Evolutionary conservation across 2,888 invertebrate species (phyloP).

Genomic region (Tubulanus polymorphus): DNA sequence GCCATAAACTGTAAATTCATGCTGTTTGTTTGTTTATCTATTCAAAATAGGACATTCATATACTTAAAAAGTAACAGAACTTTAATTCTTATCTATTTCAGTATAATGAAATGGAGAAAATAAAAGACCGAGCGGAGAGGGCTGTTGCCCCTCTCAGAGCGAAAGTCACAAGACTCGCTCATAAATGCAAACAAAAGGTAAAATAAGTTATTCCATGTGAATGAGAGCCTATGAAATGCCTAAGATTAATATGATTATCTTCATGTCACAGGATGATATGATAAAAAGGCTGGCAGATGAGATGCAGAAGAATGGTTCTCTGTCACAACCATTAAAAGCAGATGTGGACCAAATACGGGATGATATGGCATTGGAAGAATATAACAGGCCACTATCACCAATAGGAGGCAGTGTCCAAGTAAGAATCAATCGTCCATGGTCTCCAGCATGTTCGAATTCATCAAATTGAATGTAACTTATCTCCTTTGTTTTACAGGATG

Average conservation of each 20-base stretch:
- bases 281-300: slow-evolving; percentile 33
- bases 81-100: slow-evolving; percentile 20
- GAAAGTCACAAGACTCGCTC: slow-evolving; percentile 32
- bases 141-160: slow-evolving; percentile 31
- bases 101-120: slow-evolving; percentile 28
- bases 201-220: no score
- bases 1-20: no score
- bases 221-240: no score
- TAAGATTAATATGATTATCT: neutral
- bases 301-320: slow-evolving; percentile 26
- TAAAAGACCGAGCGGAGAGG: slow-evolving; percentile 27
- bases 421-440: no score
- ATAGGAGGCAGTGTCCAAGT: slow-evolving; percentile 25
- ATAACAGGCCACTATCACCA: slow-evolving; percentile 25
- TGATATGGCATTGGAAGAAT: slow-evolving; percentile 27
- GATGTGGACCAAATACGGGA: slow-evolving; percentile 29
- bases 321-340: slow-evolving; percentile 28
- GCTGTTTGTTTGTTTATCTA: no score
- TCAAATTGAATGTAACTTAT: neutral
- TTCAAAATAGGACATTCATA: no score
- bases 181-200: slow-evolving; percentile 43
- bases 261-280: slow-evolving; percentile 30
- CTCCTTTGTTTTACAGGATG: neutral
- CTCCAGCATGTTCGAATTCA: no score
- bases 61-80: no score